Conservation (phyloP, 2,797 vertebrate genomes). For the Otus scops region DNA sequence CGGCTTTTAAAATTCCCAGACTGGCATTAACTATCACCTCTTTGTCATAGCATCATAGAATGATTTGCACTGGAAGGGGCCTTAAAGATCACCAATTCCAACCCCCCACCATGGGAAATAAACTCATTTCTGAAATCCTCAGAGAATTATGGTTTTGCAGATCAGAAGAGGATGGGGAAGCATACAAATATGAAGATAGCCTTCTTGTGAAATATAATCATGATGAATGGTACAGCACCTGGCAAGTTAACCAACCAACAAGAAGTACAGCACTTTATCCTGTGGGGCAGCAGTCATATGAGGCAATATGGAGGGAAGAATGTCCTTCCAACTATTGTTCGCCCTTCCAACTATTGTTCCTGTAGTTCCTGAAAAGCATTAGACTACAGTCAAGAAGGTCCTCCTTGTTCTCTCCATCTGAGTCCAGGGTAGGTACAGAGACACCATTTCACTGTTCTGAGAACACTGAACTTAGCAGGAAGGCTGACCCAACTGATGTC, state of each 20-base stretch:
- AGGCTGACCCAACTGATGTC: not conserved
- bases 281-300: not conserved
- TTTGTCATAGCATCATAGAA: not conserved
- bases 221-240: not conserved
- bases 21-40: not conserved
- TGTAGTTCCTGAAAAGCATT: not conserved
- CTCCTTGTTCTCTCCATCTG: not conserved
- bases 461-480: not conserved
- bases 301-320: not conserved
- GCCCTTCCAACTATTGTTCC: not conserved
- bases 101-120: not conserved
- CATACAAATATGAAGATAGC: not conserved
- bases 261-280: not conserved
- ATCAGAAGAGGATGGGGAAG: not conserved
- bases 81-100: no score
- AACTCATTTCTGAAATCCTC: not conserved
- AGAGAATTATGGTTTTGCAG: not conserved
- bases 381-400: not conserved
- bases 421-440: not conserved
- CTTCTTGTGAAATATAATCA: not conserved
- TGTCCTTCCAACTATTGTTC: not conserved
- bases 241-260: not conserved
- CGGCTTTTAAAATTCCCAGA: not conserved
- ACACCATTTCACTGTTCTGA: not conserved
- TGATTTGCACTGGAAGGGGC: no score